Conservation (phyloP, 2,113 vertebrate species). For the Passerina amoena region DNA sequence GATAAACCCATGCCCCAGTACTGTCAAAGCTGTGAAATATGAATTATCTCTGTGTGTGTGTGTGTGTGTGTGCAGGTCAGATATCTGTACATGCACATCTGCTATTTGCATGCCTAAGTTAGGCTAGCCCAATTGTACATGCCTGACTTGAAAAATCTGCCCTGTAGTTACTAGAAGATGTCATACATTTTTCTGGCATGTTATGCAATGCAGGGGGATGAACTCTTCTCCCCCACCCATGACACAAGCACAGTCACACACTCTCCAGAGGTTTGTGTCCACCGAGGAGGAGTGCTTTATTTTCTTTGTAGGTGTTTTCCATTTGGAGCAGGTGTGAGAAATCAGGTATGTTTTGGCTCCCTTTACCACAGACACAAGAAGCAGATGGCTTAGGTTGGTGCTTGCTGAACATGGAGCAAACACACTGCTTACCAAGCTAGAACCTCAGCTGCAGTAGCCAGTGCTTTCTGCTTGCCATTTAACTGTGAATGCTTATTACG, state of each 20-base stretch:
- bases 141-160: constrained; percentile 34
- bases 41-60: not conserved
- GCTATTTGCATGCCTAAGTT: not conserved
- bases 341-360: constrained; percentile 30
- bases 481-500: not conserved
- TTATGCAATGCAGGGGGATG: not conserved
- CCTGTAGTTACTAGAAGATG: constrained; percentile 13
- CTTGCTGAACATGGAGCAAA: not conserved
- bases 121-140: not conserved
- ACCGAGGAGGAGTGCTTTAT: not conserved
- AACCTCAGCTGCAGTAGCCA: constrained; percentile 28
- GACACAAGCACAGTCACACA: not conserved
- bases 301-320: not conserved
- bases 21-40: not conserved
- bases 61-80: not conserved
- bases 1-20: not conserved
- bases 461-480: constrained; percentile 15
- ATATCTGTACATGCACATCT: not conserved
- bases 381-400: constrained; percentile 21
- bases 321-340: not conserved
- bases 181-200: not conserved
- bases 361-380: not conserved
- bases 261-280: not conserved
- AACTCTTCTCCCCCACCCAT: not conserved
- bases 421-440: not conserved